Evolutionary conservation across 1,140 invertebrate species (phyloP).

Genomic region (Drosophila neocordata): DNA sequence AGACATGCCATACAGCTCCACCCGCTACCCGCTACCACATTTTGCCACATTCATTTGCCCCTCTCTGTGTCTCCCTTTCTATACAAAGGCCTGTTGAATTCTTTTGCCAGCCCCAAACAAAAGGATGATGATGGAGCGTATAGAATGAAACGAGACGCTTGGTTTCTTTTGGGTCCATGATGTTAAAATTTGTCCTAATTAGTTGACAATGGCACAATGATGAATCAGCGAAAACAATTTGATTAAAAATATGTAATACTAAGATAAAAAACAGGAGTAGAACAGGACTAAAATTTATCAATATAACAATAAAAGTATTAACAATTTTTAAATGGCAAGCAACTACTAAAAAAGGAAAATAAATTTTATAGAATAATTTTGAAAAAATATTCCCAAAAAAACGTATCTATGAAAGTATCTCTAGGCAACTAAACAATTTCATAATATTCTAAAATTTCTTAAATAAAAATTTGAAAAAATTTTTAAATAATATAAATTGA

Average conservation of each 20-base stretch:
- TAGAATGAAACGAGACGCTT: slow-evolving; percentile 34
- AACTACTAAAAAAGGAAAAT: too few species aligned
- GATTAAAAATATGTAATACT: background rate
- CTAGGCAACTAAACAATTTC: too few species aligned
- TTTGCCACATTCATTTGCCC: slow-evolving; percentile 1
- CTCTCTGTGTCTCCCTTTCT: slow-evolving; percentile 23
- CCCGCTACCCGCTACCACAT: slow-evolving; percentile 21
- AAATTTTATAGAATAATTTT: too few species aligned
- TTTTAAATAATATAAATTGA: too few species aligned
- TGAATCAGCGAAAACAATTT: slow-evolving; percentile 57
- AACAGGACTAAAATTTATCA: background rate
- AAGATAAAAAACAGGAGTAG: background rate
- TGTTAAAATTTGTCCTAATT: slow-evolving; percentile 82
- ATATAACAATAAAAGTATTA: too few species aligned
- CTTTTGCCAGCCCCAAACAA: slow-evolving; percentile 40
- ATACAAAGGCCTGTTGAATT: slow-evolving; percentile 73
- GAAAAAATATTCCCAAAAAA: too few species aligned
- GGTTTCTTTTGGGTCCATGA: slow-evolving; percentile 35
- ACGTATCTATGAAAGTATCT: too few species aligned
- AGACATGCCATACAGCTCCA: background rate
- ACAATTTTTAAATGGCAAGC: too few species aligned
- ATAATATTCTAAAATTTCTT: too few species aligned
- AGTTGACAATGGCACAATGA: slow-evolving; percentile 73
- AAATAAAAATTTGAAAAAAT: too few species aligned
- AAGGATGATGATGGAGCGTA: slow-evolving; percentile 38